phyloP scores from a whole-genome alignment of 2,797 vertebrate genomes.

The Cyclura pinguis region DNA sequence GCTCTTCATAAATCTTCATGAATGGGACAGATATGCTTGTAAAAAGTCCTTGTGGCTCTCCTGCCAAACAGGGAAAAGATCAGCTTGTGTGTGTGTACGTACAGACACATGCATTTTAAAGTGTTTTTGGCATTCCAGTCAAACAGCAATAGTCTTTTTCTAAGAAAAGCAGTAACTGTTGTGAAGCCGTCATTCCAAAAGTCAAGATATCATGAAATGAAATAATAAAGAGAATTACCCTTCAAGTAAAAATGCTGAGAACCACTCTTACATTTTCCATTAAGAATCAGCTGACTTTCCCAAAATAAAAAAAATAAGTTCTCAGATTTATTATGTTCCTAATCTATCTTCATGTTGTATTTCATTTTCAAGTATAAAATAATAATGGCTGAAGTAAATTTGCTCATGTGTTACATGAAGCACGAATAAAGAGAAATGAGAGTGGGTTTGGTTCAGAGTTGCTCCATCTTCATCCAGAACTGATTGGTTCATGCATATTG shows the following conservation, averaged over 20 bases:
- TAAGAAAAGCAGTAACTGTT: constrained; percentile 28
- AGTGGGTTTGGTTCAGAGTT: constrained; percentile 36
- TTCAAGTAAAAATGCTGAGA: constrained; percentile 30
- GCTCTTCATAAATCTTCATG: background rate
- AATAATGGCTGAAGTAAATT: constrained; percentile 71
- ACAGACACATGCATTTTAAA: too few species aligned
- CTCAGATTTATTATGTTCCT: constrained; percentile 47
- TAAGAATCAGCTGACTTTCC: constrained; percentile 68
- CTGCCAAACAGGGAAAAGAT: background rate
- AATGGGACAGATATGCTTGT: background rate
- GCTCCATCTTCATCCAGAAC: background rate
- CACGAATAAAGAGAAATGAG: constrained; percentile 62
- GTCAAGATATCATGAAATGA: constrained; percentile 33
- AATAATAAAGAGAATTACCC: constrained; percentile 37
- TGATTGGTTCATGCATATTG: background rate
- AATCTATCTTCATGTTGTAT: constrained; percentile 63
- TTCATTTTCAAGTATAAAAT: constrained; percentile 60
- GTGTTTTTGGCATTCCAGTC: background rate
- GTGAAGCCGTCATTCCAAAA: constrained; percentile 25
- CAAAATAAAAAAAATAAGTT: constrained; percentile 60
- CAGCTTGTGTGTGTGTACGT: too few species aligned
- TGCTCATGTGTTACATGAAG: constrained; percentile 63
- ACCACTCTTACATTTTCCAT: constrained; percentile 66
- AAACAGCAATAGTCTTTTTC: background rate
- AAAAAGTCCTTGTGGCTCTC: background rate